Conservation (phyloP, 2,797 vertebrate species). For the Neostethus bicornis region DNA sequence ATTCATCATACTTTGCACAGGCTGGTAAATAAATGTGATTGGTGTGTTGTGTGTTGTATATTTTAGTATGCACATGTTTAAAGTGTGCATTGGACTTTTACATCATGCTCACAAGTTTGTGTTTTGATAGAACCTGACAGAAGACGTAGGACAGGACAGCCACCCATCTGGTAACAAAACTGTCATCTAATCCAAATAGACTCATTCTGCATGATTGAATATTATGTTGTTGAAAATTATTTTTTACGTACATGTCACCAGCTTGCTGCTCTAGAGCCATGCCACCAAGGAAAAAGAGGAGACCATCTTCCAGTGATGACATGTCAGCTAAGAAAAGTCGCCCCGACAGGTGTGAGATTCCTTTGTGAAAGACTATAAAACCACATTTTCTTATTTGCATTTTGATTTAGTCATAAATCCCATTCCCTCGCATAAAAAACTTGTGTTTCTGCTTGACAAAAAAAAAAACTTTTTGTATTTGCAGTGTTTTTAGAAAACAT, state of each 20-base stretch:
- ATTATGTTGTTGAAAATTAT: neutral
- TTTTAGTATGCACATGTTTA: slow-evolving; percentile 13
- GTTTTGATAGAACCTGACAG: slow-evolving; percentile 91
- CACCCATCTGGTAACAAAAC: slow-evolving; percentile 88
- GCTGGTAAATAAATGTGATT: slow-evolving; percentile 86
- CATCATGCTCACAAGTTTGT: slow-evolving; percentile 29
- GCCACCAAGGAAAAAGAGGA: slow-evolving; percentile 99
- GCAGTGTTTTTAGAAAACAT: slow-evolving; percentile 95
- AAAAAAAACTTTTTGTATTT: slow-evolving; percentile 19
- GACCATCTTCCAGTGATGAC: slow-evolving; percentile 96
- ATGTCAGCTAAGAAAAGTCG: slow-evolving; percentile 98
- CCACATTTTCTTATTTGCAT: neutral
- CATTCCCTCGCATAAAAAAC: neutral
- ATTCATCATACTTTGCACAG: slow-evolving; percentile 99
- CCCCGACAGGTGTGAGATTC: slow-evolving; percentile 88
- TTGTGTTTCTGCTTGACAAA: neutral
- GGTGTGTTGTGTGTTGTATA: slow-evolving; percentile 12
- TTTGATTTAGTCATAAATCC: neutral
- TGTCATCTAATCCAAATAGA: neutral
- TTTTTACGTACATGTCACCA: slow-evolving; percentile 48
- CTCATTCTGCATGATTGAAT: neutral
- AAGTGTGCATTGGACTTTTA: neutral
- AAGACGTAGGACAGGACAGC: slow-evolving; percentile 95
- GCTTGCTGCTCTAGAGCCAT: slow-evolving; percentile 98
- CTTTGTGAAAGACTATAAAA: neutral